These are phyloP conservation scores for Phaethon lepturus DNA, from an alignment of 2,113 vertebrate species.

Conservation along the genomic window DNA sequence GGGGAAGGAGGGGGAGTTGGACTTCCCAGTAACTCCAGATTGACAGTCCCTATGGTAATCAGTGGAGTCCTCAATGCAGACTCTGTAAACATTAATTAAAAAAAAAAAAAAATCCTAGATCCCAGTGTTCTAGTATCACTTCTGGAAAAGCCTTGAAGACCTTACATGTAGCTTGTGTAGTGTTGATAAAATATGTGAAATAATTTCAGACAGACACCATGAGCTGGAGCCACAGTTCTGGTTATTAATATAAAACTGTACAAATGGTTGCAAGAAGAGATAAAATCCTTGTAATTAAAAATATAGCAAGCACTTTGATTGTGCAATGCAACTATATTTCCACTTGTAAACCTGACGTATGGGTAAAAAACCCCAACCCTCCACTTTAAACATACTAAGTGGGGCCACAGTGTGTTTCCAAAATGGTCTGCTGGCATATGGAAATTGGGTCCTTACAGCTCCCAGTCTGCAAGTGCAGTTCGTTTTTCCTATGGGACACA, in stretches of 20 bases:
- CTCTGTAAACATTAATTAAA: conserved; percentile 39
- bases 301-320: neutral
- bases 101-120: neutral
- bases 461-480: neutral
- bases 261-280: neutral
- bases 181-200: conserved; percentile 11
- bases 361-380: neutral
- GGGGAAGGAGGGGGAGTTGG: neutral
- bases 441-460: neutral
- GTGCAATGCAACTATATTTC: neutral
- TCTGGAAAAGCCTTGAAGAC: neutral
- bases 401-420: neutral
- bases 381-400: neutral
- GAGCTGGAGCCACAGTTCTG: neutral
- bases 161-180: neutral
- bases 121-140: neutral
- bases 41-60: conserved; percentile 24
- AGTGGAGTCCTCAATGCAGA: neutral
- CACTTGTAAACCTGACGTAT: neutral
- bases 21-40: conserved; percentile 21
- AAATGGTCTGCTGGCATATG: neutral
- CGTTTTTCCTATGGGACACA: neutral
- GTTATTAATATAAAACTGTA: neutral
- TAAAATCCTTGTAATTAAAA: conserved; percentile 30
- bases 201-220: neutral